Evolutionary conservation across 2,113 vertebrate species (phyloP), one percentile per base, ranked within the genome.

Genomic region (Synchiropus splendidus): DNA sequence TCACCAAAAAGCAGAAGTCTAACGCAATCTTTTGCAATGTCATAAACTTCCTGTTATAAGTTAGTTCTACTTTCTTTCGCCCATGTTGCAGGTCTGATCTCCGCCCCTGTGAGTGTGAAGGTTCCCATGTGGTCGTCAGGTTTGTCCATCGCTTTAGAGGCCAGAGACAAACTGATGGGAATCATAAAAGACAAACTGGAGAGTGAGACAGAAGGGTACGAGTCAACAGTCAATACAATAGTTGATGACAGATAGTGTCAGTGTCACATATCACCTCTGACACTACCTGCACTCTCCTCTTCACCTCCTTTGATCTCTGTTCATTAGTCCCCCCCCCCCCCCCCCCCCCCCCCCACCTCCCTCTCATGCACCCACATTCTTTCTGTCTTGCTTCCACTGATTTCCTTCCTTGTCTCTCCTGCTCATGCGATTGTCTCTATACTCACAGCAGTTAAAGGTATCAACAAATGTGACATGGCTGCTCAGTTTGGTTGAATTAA

Each of bases 61-160:
- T 27, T 27, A 27, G n/a, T n/a, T n/a, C n/a, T 8, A 27, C 4
- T 27, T 27, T 31, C 16, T 46, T 27, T 14, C n/a, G n/a, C n/a
- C n/a, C n/a, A n/a, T 5, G 18, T 5, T 4, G 8, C 56, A 84
- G 82, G 82, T 45, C 57, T 82, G 9, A 82, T 81, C 45, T 82
- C 82, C n/a, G 75, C 70, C 34, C 77, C 82, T 1, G 59, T 82
- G 6, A 75, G 51, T 10, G 13, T 82, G 15, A 84, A 81, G 57
- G 54, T 78, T 35, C 79, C 79, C 34, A 17, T 78, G 45, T 84
- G 82, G 79, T 78, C 78, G 0, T 84, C 75, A 0, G 77, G 72
- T 18, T 77, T 81, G 53, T 75, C 72, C 51, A 67, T 42, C 0
- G 78, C 75, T 27, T 61, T 82, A 39, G 78, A 76, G 1, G 80